A percentile compares a stretch with the other conserved stretches of the same genome.
phyloP scores from a whole-genome alignment of 2,888 invertebrate genomes.

The Encarsia formosa region DNA sequence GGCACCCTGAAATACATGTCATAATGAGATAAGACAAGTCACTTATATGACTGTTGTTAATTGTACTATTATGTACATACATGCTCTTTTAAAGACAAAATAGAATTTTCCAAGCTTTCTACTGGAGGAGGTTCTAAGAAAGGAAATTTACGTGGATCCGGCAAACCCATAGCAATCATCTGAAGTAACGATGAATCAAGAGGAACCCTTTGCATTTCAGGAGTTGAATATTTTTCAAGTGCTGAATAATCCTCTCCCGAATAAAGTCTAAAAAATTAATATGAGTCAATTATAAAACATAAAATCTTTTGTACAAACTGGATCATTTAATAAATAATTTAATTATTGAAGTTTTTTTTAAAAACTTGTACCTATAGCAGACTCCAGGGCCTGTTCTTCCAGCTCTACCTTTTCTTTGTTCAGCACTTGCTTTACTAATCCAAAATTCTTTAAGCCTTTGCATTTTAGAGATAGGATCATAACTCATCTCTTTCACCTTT shows the following conservation, averaged over 20 bases:
- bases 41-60: neutral
- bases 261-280: slow-evolving; percentile 61
- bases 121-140: slow-evolving; percentile 90
- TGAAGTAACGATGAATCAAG: slow-evolving; percentile 85
- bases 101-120: slow-evolving; percentile 80
- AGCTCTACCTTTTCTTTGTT: slow-evolving; percentile 93
- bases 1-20: slow-evolving; percentile 62
- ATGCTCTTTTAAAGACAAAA: slow-evolving; percentile 82
- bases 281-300: neutral
- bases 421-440: slow-evolving; percentile 96
- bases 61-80: slow-evolving; percentile 54
- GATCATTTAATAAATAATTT: neutral
- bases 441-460: slow-evolving; percentile 89
- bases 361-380: slow-evolving; percentile 62
- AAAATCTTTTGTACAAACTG: neutral
- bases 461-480: slow-evolving; percentile 85
- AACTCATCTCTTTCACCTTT: slow-evolving; percentile 96
- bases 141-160: slow-evolving; percentile 86
- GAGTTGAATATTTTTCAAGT: slow-evolving; percentile 81
- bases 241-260: slow-evolving; percentile 75
- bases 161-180: slow-evolving; percentile 92
- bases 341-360: neutral
- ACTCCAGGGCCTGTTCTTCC: slow-evolving; percentile 94
- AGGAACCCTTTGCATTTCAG: slow-evolving; percentile 91
- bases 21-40: neutral